phyloP scores from a whole-genome alignment of 2,888 invertebrate genomes.

The Oxytorus armatus region DNA sequence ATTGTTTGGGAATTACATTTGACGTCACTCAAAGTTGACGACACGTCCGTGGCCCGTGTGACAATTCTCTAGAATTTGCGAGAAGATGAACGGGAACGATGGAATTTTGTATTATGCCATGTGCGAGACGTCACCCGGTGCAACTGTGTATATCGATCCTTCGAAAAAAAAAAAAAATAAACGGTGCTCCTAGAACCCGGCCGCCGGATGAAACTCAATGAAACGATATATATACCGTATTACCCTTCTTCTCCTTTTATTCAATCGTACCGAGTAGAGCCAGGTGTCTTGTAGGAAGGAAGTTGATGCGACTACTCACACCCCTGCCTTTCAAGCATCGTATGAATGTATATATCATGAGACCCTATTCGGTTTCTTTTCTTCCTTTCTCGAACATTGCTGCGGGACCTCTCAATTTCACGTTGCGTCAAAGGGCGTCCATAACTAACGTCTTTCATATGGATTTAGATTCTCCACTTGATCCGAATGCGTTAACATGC shows the following conservation, averaged over 20 bases:
- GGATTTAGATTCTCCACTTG: constrained; percentile 8
- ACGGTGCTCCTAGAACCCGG: constrained; percentile 40
- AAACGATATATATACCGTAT: constrained; percentile 33
- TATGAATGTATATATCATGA: constrained; percentile 56
- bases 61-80: no score
- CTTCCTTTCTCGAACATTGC: constrained; percentile 15
- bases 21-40: no score
- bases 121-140: constrained; percentile 27
- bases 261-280: constrained; percentile 27
- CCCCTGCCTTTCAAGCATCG: constrained; percentile 10
- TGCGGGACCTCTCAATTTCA: constrained; percentile 30
- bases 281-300: constrained; percentile 56
- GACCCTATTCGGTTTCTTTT: constrained; percentile 40
- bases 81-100: not conserved
- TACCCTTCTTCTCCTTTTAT: constrained; percentile 56
- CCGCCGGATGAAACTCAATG: constrained; percentile 40
- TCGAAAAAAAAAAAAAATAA: not conserved
- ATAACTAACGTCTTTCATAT: constrained; percentile 13
- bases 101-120: constrained; percentile 21
- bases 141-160: constrained; percentile 8
- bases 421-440: not conserved
- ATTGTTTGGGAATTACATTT: constrained; percentile 1
- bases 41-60: no score
- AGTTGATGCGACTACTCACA: constrained; percentile 29
- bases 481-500: not conserved